These are phyloP conservation scores for Microcebus murinus DNA, from an alignment of 2,113 vertebrate genomes.

Conservation along the genomic window DNA sequence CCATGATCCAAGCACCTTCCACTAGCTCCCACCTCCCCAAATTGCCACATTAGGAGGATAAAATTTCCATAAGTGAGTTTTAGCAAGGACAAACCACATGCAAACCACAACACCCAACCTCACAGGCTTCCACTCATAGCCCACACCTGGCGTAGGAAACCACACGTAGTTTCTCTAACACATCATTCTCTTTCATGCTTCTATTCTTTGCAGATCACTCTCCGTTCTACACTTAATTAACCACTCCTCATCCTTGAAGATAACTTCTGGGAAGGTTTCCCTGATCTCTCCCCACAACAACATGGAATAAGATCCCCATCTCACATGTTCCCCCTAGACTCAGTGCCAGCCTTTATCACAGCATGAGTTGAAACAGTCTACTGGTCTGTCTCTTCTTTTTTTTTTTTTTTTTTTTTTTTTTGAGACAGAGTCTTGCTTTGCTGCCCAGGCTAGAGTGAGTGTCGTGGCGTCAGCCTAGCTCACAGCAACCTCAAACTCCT, in stretches of 20 bases:
- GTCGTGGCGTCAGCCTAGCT: no score
- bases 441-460: no score
- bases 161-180: not conserved
- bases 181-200: no score
- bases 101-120: not conserved
- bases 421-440: no score
- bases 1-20: not conserved
- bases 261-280: not conserved
- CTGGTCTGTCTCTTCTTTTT: not conserved
- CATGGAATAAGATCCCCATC: not conserved
- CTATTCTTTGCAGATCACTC: not conserved
- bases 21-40: not conserved
- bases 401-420: not conserved
- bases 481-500: no score
- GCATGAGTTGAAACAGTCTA: not conserved
- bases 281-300: not conserved
- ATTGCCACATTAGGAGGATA: not conserved
- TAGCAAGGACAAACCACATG: not conserved
- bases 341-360: not conserved
- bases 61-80: not conserved
- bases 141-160: not conserved
- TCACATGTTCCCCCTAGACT: not conserved
- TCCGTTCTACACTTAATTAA: not conserved
- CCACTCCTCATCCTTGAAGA: not conserved
- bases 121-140: not conserved